These are phyloP conservation scores for Hylaeus anthracinus DNA, from an alignment of 1,140 invertebrate genomes.

Conservation along the genomic window DNA sequence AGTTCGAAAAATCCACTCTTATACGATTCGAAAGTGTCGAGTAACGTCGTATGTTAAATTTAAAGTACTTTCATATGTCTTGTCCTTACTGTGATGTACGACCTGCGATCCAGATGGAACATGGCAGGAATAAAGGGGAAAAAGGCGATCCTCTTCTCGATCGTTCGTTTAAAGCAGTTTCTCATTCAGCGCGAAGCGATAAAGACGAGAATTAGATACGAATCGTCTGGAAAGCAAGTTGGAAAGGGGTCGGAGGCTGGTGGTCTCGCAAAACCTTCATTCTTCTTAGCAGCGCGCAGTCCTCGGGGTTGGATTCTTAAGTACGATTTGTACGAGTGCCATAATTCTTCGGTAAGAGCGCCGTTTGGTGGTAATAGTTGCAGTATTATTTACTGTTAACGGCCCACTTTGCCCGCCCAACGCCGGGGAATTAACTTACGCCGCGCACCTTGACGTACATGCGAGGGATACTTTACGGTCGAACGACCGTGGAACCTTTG, in stretches of 20 bases:
- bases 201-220: constrained; percentile 19
- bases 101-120: constrained; percentile 5
- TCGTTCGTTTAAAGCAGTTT: constrained; percentile 11
- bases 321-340: constrained; percentile 60
- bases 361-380: constrained; percentile 66
- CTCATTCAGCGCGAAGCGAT: constrained; percentile 6
- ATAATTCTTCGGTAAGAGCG: constrained; percentile 57
- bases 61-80: background rate
- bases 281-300: background rate
- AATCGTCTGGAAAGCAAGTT: background rate
- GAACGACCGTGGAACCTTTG: constrained; percentile 28
- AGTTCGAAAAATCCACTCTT: background rate
- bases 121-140: background rate
- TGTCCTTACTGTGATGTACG: too few relatives aligned
- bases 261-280: background rate
- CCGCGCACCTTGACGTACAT: constrained; percentile 62
- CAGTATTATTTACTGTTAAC: constrained; percentile 75
- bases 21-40: background rate
- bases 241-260: background rate
- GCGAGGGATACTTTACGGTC: constrained; percentile 64
- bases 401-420: constrained; percentile 65
- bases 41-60: background rate
- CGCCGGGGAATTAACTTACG: constrained; percentile 72
- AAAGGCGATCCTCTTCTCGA: background rate
- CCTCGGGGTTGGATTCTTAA: constrained; percentile 39